Evolutionary conservation across 2,113 vertebrate genomes (phyloP), one percentile per base, ranked within the genome.

Genomic region (Seriola aureovittata): DNA sequence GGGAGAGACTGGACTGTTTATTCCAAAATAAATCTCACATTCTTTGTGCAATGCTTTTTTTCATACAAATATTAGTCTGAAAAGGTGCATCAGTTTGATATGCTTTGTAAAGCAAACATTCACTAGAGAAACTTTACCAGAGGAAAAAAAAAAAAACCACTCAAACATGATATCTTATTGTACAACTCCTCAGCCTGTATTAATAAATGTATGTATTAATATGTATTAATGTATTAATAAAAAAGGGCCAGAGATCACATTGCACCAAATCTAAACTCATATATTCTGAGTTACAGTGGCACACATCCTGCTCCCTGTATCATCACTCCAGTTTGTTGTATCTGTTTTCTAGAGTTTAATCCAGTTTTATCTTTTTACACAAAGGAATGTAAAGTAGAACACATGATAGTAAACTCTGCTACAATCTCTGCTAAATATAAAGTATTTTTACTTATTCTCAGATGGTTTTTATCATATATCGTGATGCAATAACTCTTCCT

Each of bases 1-100:
- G 89, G 91, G 91, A 57, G 86, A 71, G 9, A 87, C 67, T 78
- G 58, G 46, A 67, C 86, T 32, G 42, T 63, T 69, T 58, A 48
- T 77, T 38, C 16, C 5, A 40, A 48, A 23, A 19, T 8, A n/a
- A 23, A 68, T 14, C 5, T 66, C 23, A 63, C 63, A 42, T 32
- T 65, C 2, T 59, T 25, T 64, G 0, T 19, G 42, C 38, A 57
- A 9, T 42, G 40, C 40, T 50, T 50, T 50, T 50, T 50, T 50
- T 50, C 17, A 19, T 19, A 50, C 48, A 50, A 50, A 55, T 23
- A 8, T n/a, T 9, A 11, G 21, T 23, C n/a, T 23, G n/a, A 29
- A 29, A 29, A 17, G 19, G 6, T 48, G 46, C 14, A 48, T 48
- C 14, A 16, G 46, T 48, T 14, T 48, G 12, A 48, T 0, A 4